Evolutionary conservation across 2,888 invertebrate genomes (phyloP).

Genomic region (Caenorhabditis imperialis): DNA sequence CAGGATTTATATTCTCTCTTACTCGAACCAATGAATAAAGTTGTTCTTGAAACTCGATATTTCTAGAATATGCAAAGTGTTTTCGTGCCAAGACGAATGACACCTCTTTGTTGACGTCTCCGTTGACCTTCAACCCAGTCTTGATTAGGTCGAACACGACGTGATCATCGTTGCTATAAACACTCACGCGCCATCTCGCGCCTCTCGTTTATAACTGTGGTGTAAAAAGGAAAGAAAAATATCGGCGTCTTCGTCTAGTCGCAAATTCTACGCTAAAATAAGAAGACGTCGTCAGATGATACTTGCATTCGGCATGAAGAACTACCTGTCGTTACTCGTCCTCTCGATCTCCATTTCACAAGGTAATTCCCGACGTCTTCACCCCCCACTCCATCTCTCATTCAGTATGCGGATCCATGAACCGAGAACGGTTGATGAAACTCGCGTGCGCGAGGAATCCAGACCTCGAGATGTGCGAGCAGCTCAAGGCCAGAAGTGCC

Average conservation of each 20-base stretch:
- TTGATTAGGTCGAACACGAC: conserved; percentile 48
- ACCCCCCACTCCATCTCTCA: background rate
- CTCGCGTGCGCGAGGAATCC: conserved; percentile 47
- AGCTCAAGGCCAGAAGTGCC: conserved; percentile 23
- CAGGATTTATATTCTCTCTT: too few relatives aligned
- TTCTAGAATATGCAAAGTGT: too few relatives aligned
- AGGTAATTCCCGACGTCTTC: background rate
- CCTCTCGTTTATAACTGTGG: conserved; percentile 15
- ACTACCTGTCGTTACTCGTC: conserved; percentile 5
- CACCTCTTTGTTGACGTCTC: background rate
- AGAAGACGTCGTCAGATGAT: conserved; percentile 1
- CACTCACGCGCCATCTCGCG: conserved; percentile 2
- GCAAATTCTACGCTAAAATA: too few relatives aligned
- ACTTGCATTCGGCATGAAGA: conserved; percentile 11
- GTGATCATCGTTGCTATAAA: conserved; percentile 32
- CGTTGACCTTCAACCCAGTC: conserved; percentile 23
- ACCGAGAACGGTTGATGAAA: conserved; percentile 29
- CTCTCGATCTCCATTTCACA: conserved; percentile 1
- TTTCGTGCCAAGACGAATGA: too few relatives aligned
- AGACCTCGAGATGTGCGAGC: conserved; percentile 31
- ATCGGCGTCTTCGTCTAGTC: background rate
- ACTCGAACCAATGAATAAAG: too few relatives aligned
- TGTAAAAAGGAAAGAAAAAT: conserved; percentile 21
- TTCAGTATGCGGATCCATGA: conserved; percentile 17
- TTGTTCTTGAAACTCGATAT: too few relatives aligned